Evolutionary conservation across 2,888 invertebrate genomes (phyloP).

Genomic region (Apodemia mormo): DNA sequence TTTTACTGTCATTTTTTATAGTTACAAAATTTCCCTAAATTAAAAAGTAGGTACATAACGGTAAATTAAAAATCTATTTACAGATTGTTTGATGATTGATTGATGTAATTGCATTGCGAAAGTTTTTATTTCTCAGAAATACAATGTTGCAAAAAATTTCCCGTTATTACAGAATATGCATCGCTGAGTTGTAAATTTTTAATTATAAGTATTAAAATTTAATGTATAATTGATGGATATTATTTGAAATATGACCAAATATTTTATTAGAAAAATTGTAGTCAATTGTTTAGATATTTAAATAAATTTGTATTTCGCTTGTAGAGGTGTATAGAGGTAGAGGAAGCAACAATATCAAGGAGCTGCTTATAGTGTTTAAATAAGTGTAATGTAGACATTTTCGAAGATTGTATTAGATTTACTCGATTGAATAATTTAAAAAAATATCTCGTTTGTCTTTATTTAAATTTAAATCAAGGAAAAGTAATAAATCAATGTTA

Average conservation of each 20-base stretch:
- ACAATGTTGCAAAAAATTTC: neutral
- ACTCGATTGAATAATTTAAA: neutral
- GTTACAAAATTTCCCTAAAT: too few relatives aligned
- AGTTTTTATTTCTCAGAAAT: too few relatives aligned
- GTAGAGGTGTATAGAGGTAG: slow-evolving; percentile 5
- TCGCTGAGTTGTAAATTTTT: neutral
- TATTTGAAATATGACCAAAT: slow-evolving; percentile 16
- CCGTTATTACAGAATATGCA: neutral
- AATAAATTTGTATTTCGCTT: slow-evolving; percentile 13
- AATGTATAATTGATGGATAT: slow-evolving; percentile 15
- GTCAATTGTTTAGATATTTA: slow-evolving; percentile 17
- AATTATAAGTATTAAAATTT: slow-evolving; percentile 3
- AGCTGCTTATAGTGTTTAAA: slow-evolving; percentile 3
- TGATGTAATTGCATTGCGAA: too few relatives aligned
- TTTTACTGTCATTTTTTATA: too few relatives aligned
- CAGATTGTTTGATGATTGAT: too few relatives aligned
- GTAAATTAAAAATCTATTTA: too few relatives aligned
- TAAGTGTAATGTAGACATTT: slow-evolving; percentile 12
- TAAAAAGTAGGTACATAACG: too few relatives aligned
- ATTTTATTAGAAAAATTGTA: slow-evolving; percentile 16
- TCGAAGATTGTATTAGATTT: slow-evolving; percentile 10
- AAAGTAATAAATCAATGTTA: neutral
- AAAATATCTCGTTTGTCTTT: slow-evolving; percentile 2
- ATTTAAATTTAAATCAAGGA: too few relatives aligned
- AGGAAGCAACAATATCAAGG: slow-evolving; percentile 3